Evolutionary conservation across 2,888 invertebrate species (phyloP).

Genomic region (Sepiola atlantica): DNA sequence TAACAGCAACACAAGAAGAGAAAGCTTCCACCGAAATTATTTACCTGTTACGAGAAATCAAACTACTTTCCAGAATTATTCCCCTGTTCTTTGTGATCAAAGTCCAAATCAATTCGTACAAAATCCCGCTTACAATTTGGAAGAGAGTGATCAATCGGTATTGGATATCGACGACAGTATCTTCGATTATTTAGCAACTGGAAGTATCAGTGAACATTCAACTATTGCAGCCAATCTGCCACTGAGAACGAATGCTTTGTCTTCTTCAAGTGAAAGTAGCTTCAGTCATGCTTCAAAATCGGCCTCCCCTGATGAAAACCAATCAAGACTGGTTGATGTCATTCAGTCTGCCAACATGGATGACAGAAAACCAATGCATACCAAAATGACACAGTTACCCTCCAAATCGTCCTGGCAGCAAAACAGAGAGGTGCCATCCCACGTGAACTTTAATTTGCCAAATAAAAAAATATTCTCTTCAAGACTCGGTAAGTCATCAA

Average conservation of each 20-base stretch:
- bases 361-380: not conserved
- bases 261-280: slow-evolving; percentile 47
- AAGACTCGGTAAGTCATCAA: not conserved
- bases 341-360: not conserved
- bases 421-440: not conserved
- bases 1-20: not conserved
- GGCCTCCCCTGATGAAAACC: not conserved
- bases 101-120: not conserved
- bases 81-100: slow-evolving; percentile 16
- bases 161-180: slow-evolving; percentile 59
- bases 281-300: not conserved
- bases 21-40: not conserved
- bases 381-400: not conserved
- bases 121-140: slow-evolving; percentile 49
- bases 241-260: slow-evolving; percentile 64
- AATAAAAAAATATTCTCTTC: not conserved
- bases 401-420: not conserved
- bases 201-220: slow-evolving; percentile 56
- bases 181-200: slow-evolving; percentile 60
- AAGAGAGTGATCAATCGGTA: slow-evolving; percentile 51
- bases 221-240: slow-evolving; percentile 66
- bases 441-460: not conserved
- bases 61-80: not conserved
- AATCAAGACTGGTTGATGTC: not conserved
- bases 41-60: not conserved